These are phyloP conservation scores for Scortum barcoo DNA, from an alignment of 2,113 vertebrate species.

Conservation along the genomic window DNA sequence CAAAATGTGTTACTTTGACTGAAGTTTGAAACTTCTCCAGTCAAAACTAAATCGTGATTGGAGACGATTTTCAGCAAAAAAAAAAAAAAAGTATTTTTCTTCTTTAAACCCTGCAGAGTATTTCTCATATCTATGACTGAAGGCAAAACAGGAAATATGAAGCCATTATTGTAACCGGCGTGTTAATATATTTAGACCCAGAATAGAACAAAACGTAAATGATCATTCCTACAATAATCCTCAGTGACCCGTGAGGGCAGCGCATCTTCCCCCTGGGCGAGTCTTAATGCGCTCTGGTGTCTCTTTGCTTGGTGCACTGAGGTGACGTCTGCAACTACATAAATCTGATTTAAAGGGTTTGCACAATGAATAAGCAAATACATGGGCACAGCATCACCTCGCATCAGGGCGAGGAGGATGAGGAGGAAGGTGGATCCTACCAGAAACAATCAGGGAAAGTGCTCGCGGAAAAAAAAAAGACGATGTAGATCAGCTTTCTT, in stretches of 20 bases:
- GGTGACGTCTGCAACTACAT: conserved; percentile 76
- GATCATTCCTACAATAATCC: conserved; percentile 71
- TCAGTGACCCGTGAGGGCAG: conserved; percentile 72
- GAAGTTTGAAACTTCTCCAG: conserved; percentile 1
- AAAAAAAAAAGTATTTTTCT: too few species aligned
- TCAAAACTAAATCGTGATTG: neutral
- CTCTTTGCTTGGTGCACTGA: conserved; percentile 64
- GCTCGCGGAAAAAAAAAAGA: neutral
- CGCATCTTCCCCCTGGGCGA: conserved; percentile 45
- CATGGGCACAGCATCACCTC: conserved; percentile 68
- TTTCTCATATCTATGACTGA: conserved; percentile 42
- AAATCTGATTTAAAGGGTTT: conserved; percentile 76
- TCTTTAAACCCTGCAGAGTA: conserved; percentile 21
- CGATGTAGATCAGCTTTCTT: neutral
- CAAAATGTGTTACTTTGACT: conserved; percentile 1
- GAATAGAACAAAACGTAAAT: conserved; percentile 73
- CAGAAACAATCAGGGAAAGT: conserved; percentile 59
- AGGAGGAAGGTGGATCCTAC: conserved; percentile 52
- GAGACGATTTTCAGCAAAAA: neutral
- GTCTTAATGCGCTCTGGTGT: conserved; percentile 71
- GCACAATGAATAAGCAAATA: conserved; percentile 71
- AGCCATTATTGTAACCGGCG: conserved; percentile 47
- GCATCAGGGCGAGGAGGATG: conserved; percentile 57
- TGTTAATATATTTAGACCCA: conserved; percentile 62
- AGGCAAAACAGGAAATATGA: conserved; percentile 55